These are phyloP conservation scores for Lepidurus apus DNA, from an alignment of 1,140 invertebrate genomes.

Conservation along the genomic window DNA sequence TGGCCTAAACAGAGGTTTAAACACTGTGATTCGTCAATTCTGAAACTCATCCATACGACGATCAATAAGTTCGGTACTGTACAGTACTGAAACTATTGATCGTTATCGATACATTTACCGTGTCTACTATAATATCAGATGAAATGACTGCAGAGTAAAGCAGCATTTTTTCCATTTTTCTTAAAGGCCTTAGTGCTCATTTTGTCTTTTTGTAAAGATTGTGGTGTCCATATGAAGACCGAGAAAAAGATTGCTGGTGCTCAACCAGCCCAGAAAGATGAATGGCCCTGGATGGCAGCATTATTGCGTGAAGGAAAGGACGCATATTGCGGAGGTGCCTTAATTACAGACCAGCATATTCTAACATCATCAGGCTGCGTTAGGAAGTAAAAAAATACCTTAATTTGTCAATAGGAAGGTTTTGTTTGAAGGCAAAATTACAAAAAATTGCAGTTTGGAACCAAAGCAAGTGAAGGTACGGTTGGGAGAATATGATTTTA, in stretches of 20 bases:
- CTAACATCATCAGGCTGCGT: constrained; percentile 72
- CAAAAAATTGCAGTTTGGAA: constrained; percentile 36
- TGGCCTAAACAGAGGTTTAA: no score
- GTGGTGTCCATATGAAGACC: constrained; percentile 57
- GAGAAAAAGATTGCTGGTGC: constrained; percentile 56
- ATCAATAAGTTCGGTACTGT: no score
- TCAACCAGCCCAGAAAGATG: constrained; percentile 56
- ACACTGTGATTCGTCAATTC: no score
- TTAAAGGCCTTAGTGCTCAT: no score
- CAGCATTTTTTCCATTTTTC: no score
- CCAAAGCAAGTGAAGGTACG: constrained; percentile 40
- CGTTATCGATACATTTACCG: no score
- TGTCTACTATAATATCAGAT: no score
- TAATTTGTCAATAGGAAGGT: not conserved
- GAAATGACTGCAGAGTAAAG: no score
- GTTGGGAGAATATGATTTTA: constrained; percentile 43
- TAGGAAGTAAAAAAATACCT: constrained; percentile 35
- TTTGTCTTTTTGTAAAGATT: constrained; percentile 52
- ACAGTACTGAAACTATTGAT: no score
- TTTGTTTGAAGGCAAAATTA: not conserved
- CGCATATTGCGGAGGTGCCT: constrained; percentile 65
- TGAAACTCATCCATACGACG: no score
- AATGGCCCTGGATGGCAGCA: constrained; percentile 79
- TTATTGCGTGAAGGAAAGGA: constrained; percentile 48
- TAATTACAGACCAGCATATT: constrained; percentile 71